phyloP scores from a whole-genome alignment of 2,888 invertebrate species.

The Apamea anceps region DNA sequence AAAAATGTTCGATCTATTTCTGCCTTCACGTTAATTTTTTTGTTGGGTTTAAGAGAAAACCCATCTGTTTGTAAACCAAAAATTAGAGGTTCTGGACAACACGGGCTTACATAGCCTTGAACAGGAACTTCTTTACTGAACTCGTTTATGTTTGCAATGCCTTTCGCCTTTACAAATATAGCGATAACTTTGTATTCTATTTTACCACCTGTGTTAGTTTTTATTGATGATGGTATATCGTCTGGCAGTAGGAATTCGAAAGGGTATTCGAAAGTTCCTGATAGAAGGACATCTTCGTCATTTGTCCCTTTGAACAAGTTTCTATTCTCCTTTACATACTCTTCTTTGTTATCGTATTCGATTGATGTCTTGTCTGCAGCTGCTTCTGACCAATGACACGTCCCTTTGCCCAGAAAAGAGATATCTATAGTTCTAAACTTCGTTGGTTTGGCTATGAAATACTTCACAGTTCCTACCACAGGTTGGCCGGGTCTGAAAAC shows the following conservation, averaged over 20 bases:
- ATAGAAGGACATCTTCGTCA: background rate
- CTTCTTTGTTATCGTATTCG: slow-evolving; percentile 49
- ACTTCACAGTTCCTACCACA: slow-evolving; percentile 65
- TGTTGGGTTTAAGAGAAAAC: background rate
- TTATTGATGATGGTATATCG: slow-evolving; percentile 48
- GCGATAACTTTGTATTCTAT: slow-evolving; percentile 47
- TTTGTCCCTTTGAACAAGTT: slow-evolving; percentile 38
- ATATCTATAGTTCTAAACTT: slow-evolving; percentile 60
- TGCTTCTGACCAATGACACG: slow-evolving; percentile 55
- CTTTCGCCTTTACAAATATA: slow-evolving; percentile 31
- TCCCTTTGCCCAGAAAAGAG: slow-evolving; percentile 64
- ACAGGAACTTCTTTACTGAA: slow-evolving; percentile 38
- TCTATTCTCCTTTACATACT: slow-evolving; percentile 47
- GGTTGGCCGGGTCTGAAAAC: slow-evolving; percentile 61
- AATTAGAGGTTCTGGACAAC: slow-evolving; percentile 19
- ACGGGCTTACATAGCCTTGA: slow-evolving; percentile 24
- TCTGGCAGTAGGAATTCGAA: slow-evolving; percentile 49
- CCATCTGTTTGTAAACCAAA: slow-evolving; percentile 29
- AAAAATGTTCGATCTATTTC: slow-evolving; percentile 44
- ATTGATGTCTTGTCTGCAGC: background rate
- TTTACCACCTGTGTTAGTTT: slow-evolving; percentile 21
- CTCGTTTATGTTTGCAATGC: slow-evolving; percentile 1
- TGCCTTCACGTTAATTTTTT: slow-evolving; percentile 25
- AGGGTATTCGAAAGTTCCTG: slow-evolving; percentile 37
- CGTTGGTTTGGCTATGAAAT: slow-evolving; percentile 59